Base-by-base conservation (phyloP, 2,797 vertebrate species). In the Limnodromus scolopaceus region DNA sequence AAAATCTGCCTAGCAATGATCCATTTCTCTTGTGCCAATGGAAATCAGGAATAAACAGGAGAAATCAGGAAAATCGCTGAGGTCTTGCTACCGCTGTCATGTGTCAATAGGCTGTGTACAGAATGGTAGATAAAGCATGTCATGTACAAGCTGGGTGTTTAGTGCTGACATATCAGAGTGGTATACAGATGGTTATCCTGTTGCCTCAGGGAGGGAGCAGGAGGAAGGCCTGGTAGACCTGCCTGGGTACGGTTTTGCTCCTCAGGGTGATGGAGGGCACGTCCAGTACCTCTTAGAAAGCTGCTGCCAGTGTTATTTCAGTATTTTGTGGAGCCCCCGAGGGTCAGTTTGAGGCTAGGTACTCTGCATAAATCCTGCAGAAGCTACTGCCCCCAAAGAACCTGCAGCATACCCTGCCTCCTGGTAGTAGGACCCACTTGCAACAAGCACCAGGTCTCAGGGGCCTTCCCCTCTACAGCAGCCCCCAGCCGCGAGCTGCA, bases 1-100 rank as follows among this genome's bases (percentile, higher is more conserved):
- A 76, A 95, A 93, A 91, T 60, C 75, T 93, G 64, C 68, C 70
- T 66, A 80, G 84, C 43, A 63, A 55, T 72, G 70, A 80, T 82
- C 74, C 48, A 36, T 71, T 93, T 86, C 69, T 89, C 91, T 94
- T 69, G 17, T 72, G 53, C 61, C 58, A 43, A 32, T 68, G 61
- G 57, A 91, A 93, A 88, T 60, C 84, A 53, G 80, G 89, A 95
- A 88, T 91, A 88, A 91, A 92, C 85, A 72, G 80, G 83, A 94
- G 91, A 96, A 95, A 92, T 87, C 81, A 94, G 93, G 93, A 95
- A 94, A 96, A 91, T 80, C 0, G 22, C 88, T 87, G 95, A 91
- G 86, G 89, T 84, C 70, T 76, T 74, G 86, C 92, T 78, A 17
- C 76, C 3, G 1, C 82, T 80, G 78, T 95, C 92, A 82, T 57